Evolutionary conservation across 2,888 invertebrate genomes (phyloP).

Genomic region (Apodemia hepburni): DNA sequence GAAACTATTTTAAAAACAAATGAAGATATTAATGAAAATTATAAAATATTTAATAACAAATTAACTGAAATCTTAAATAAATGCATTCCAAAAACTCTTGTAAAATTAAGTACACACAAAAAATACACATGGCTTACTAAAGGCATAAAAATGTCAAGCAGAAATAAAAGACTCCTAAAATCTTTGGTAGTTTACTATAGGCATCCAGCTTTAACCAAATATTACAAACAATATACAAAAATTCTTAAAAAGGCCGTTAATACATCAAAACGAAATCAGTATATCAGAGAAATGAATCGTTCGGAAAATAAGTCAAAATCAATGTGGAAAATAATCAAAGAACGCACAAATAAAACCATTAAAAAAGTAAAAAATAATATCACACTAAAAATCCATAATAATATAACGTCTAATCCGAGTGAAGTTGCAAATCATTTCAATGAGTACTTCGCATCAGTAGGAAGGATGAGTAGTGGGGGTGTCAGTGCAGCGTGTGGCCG

Average conservation of each 20-base stretch:
- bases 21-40: too few relatives aligned
- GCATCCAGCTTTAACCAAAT: background rate
- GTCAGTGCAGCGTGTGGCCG: background rate
- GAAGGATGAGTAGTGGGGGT: background rate
- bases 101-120: too few relatives aligned
- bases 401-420: background rate
- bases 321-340: background rate
- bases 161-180: slow-evolving; percentile 2
- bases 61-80: too few relatives aligned
- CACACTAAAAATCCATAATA: background rate
- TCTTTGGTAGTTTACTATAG: background rate
- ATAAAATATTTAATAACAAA: too few relatives aligned
- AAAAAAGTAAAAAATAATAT: background rate
- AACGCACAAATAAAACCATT: background rate
- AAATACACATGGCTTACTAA: background rate
- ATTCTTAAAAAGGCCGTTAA: background rate
- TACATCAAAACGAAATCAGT: background rate
- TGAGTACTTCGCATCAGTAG: background rate
- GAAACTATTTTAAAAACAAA: too few relatives aligned
- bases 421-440: background rate
- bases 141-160: slow-evolving; percentile 3
- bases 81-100: too few relatives aligned
- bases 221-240: background rate
- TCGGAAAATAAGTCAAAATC: background rate
- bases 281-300: background rate